These are phyloP conservation scores for Scaptomyza pallida DNA, from an alignment of 1,140 invertebrate species.

Conservation along the genomic window DNA sequence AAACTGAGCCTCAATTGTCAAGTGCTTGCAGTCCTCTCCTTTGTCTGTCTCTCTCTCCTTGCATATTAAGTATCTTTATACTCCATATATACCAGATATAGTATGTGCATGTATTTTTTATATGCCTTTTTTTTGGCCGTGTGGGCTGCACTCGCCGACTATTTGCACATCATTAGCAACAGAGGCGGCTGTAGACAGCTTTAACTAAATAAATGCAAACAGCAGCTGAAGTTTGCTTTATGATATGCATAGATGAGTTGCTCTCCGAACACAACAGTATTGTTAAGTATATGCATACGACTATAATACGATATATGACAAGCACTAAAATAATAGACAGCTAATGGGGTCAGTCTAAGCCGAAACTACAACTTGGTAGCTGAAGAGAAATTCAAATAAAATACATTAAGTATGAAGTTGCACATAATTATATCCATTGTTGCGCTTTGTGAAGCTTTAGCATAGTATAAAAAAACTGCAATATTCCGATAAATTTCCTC, in stretches of 20 bases:
- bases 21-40: constrained; percentile 1
- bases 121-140: constrained; percentile 12
- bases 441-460: background rate
- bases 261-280: background rate
- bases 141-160: constrained; percentile 34
- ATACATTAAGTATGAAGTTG: no score
- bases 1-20: constrained; percentile 37
- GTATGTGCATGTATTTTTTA: background rate
- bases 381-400: background rate
- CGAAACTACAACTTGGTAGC: background rate
- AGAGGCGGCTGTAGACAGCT: constrained; percentile 20
- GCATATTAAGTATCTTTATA: constrained; percentile 15
- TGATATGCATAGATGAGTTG: constrained; percentile 12
- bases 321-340: background rate
- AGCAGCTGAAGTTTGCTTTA: constrained; percentile 32
- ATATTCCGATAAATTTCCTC: no score
- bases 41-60: background rate
- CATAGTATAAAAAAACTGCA: no score
- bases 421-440: no score
- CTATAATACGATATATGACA: background rate
- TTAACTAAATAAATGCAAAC: constrained; percentile 30
- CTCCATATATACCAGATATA: background rate
- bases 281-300: background rate
- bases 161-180: constrained; percentile 76
- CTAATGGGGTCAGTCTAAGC: background rate